These are phyloP conservation scores for Tipula vernalis DNA, from an alignment of 2,888 invertebrate species.

Conservation along the genomic window DNA sequence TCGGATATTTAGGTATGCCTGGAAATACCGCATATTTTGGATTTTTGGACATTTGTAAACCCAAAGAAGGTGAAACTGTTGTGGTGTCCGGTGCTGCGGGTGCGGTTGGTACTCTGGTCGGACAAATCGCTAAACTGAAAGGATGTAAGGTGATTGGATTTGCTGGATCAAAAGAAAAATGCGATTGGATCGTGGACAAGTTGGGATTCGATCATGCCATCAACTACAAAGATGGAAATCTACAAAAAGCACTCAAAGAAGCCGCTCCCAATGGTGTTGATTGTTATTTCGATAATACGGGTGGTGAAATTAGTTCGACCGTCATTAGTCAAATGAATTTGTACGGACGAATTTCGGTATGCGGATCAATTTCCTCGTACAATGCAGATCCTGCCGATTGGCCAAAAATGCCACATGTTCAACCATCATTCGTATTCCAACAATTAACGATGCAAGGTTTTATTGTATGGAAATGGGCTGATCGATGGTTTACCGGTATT, in stretches of 20 bases:
- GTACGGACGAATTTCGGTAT: constrained; percentile 48
- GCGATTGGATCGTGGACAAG: too few relatives aligned
- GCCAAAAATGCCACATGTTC: constrained; percentile 22
- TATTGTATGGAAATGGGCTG: constrained; percentile 38
- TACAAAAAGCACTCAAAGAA: constrained; percentile 45
- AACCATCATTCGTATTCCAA: constrained; percentile 41
- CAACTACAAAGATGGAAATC: constrained; percentile 45
- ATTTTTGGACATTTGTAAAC: constrained; percentile 53
- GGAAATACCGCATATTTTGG: constrained; percentile 65
- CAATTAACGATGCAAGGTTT: constrained; percentile 49
- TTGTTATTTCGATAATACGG: too few relatives aligned
- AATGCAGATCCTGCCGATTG: constrained; percentile 34
- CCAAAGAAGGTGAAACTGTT: constrained; percentile 33
- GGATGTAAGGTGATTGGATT: too few relatives aligned
- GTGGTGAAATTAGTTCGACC: constrained; percentile 39
- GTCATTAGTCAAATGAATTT: constrained; percentile 48
- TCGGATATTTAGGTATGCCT: constrained; percentile 59
- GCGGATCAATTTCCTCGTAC: constrained; percentile 52
- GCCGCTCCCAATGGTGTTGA: constrained; percentile 31
- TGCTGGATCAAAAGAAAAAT: too few relatives aligned
- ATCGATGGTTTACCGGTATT: constrained; percentile 50
- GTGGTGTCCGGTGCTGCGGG: too few relatives aligned
- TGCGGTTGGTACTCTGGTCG: too few relatives aligned
- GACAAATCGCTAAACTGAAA: too few relatives aligned
- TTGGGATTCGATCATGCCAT: too few relatives aligned